Base-by-base conservation (phyloP, 2,888 invertebrate genomes). In the Rambutsinella grinnellia region DNA sequence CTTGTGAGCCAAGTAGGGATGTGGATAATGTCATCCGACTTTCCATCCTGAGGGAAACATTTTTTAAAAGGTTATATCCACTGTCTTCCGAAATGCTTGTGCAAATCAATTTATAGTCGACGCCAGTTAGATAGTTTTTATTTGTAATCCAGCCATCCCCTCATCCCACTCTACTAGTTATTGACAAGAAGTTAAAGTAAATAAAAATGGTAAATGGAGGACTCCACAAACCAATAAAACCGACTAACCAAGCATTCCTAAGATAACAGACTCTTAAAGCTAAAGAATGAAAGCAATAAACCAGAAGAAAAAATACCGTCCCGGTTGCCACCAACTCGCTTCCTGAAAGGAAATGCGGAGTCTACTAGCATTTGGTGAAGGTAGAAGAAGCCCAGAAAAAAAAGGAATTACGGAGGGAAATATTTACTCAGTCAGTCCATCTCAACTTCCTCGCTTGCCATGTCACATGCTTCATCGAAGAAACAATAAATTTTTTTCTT, bases 171-270 rank as follows among this genome's bases (percentile, higher is more conserved):
- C 36, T 36, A 36, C 36, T 36, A 15, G 24, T 66, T 66, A 66
- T 74, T 66, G 72, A 66, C 72, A 66, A 66, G 61, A 62, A 65
- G 62, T 56, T 58, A 74, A 62, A 75, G 75, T 75, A 75, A 75
- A 75, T 75, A 75, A 75, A 74, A 68, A 68, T 68, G 75, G 68
- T 63, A 62, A 75, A 63, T 68, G 68, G 58, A 63, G 27, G 57
- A 75, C 56, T 75, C 75, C 57, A 62, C 51, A 46, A 75, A 68
- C 75, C 75, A 75, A 75, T 75, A 75, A 75, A 75, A 75, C 53
- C 67, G 68, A 75, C 68, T 75, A 75, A 75, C 68, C 49, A 75
- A 63, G 63, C 36, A 75, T 75, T 68, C 68, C 67, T 57, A 68
- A 68, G 68, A 75, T 75, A 75, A 75, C 75, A 63, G 57, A 57